Conservation (phyloP, 1,140 invertebrate genomes). For the Sycophila sp. region DNA sequence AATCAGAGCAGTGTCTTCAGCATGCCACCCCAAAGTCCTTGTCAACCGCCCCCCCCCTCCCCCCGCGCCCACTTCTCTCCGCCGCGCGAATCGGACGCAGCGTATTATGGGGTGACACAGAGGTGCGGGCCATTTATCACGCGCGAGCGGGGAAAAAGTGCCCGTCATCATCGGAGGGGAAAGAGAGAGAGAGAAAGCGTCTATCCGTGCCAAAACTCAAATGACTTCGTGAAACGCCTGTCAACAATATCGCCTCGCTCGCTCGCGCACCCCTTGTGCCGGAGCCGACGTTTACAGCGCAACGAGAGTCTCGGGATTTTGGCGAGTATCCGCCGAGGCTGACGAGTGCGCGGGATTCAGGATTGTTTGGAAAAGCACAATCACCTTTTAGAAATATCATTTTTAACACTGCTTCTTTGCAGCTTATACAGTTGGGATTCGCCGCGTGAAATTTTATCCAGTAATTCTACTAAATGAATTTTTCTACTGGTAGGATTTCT, state of each 20-base stretch:
- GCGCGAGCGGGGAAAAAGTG: slow-evolving; percentile 51
- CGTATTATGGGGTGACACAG: slow-evolving; percentile 21
- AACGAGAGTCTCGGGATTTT: not conserved
- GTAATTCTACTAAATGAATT: too few relatives aligned
- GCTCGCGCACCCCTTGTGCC: not conserved
- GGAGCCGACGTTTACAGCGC: not conserved
- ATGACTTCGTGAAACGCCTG: slow-evolving; percentile 60
- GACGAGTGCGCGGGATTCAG: not conserved
- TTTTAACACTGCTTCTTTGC: too few relatives aligned
- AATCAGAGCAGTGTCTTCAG: slow-evolving; percentile 56
- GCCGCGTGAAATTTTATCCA: too few relatives aligned
- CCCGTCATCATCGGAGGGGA: slow-evolving; percentile 50
- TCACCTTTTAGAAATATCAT: too few relatives aligned
- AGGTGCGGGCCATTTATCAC: slow-evolving; percentile 59
- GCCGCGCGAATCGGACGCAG: slow-evolving; percentile 24
- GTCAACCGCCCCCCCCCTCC: slow-evolving; percentile 39
- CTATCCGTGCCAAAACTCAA: slow-evolving; percentile 51
- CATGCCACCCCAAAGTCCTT: slow-evolving; percentile 46
- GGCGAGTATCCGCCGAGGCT: not conserved
- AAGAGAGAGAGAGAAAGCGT: not conserved
- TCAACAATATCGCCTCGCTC: slow-evolving; percentile 54
- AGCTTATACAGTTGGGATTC: too few relatives aligned
- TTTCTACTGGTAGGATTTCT: too few relatives aligned
- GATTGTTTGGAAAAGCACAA: too few relatives aligned
- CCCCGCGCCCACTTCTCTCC: slow-evolving; percentile 10